Percentiles rank a stretch among this genome's conserved stretches.
Evolutionary conservation across 23 tunicate species (phyloP).

Genomic region (Ascidia mentula): DNA sequence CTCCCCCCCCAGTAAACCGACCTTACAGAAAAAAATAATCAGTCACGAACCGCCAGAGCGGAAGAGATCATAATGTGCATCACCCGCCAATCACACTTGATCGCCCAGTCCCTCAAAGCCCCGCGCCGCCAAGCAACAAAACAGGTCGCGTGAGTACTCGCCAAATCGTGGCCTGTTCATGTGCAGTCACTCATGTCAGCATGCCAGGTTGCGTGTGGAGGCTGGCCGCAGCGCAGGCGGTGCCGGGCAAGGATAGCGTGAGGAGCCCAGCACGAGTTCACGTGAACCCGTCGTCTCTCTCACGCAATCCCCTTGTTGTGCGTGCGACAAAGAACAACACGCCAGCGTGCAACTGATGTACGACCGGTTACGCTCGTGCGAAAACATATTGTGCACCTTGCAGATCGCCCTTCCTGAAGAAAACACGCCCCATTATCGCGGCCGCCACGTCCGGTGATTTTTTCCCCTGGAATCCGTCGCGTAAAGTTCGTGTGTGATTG

Average conservation of each 20-base stretch:
- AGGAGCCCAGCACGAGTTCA: background rate
- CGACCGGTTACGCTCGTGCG: constrained; percentile 13
- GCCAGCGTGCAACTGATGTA: background rate
- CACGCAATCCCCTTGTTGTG: constrained; percentile 14
- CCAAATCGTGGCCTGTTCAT: background rate
- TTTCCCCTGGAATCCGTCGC: constrained; percentile 2
- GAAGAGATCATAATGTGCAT: background rate
- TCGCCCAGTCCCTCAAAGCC: background rate
- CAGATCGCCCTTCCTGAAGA: background rate
- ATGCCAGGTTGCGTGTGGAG: constrained; percentile 5
- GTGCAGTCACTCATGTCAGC: background rate
- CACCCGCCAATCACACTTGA: background rate
- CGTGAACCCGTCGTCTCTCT: background rate
- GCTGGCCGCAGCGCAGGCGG: background rate
- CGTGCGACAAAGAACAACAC: constrained; percentile 1
- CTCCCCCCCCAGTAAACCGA: no score
- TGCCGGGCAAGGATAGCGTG: background rate
- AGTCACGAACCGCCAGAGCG: background rate
- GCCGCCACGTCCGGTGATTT: background rate
- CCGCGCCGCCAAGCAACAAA: background rate
- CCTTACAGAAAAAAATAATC: no score
- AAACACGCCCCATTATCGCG: constrained; percentile 5
- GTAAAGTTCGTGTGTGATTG: background rate
- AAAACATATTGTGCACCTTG: constrained; percentile 5
- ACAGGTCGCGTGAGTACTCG: background rate